Percentiles rank a stretch among this genome's conserved stretches.
Conservation (phyloP, 2,113 vertebrate genomes). For the Candoia aspera region DNA sequence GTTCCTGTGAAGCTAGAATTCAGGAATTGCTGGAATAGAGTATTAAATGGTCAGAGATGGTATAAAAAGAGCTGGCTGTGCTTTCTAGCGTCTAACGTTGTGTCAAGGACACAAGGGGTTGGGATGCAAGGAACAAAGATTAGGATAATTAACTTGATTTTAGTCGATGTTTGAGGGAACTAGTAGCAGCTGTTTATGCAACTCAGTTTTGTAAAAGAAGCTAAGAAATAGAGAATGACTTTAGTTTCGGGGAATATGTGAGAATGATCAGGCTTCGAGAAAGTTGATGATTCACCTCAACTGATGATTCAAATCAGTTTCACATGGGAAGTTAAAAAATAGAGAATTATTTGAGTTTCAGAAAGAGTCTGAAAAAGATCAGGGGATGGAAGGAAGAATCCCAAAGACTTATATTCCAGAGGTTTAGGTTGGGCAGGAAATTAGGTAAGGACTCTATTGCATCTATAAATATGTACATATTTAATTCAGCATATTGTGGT, state of each 20-base stretch:
- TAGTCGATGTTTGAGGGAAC: background rate
- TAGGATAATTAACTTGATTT: background rate
- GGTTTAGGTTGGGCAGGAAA: background rate
- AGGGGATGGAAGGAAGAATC: background rate
- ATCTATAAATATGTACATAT: background rate
- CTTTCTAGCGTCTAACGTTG: background rate
- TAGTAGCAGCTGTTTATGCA: background rate
- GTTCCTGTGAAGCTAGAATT: background rate
- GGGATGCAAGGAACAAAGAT: background rate
- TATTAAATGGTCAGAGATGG: background rate
- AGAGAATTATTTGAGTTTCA: background rate
- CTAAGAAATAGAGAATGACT: background rate
- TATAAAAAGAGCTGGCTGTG: background rate
- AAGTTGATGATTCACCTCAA: background rate
- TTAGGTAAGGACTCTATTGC: background rate
- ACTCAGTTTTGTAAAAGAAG: background rate
- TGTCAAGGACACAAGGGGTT: background rate
- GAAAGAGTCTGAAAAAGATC: background rate
- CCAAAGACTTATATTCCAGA: background rate
- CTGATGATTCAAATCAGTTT: background rate
- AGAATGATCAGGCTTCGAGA: background rate
- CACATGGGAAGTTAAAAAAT: background rate
- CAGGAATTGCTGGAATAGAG: background rate
- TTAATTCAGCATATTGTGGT: background rate
- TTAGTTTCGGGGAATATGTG: background rate